These are phyloP conservation scores for Brachystomella parvula DNA, from an alignment of 1,140 invertebrate species.

Conservation along the genomic window DNA sequence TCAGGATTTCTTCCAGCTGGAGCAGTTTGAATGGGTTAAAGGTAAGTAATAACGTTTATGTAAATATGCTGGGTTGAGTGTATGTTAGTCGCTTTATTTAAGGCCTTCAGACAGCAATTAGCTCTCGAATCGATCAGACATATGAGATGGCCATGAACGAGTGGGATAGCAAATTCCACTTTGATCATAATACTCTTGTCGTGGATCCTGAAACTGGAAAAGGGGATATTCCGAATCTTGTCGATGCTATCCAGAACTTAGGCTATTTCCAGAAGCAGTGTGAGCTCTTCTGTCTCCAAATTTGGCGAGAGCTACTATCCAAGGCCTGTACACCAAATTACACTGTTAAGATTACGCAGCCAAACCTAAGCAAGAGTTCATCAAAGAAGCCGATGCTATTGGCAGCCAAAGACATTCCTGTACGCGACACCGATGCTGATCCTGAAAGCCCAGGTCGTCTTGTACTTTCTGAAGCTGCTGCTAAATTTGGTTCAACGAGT, in stretches of 20 bases:
- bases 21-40: slow-evolving; percentile 25
- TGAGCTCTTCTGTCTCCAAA: slow-evolving; percentile 21
- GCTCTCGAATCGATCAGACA: not conserved
- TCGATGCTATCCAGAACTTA: slow-evolving; percentile 26
- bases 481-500: not conserved
- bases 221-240: slow-evolving; percentile 4
- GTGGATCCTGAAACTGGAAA: slow-evolving; percentile 17
- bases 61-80: no score
- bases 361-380: not conserved
- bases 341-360: slow-evolving; percentile 7
- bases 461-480: not conserved
- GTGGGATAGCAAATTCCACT: slow-evolving; percentile 26
- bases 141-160: slow-evolving; percentile 24
- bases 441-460: not conserved
- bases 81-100: no score
- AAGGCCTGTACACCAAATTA: slow-evolving; percentile 26
- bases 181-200: slow-evolving; percentile 23
- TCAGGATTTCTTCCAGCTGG: slow-evolving; percentile 11
- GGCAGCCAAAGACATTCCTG: not conserved
- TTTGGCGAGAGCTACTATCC: slow-evolving; percentile 32
- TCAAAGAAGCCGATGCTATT: not conserved
- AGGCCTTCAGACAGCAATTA: slow-evolving; percentile 13
- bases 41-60: no score
- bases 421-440: slow-evolving; percentile 12
- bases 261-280: slow-evolving; percentile 11